Base-by-base conservation (phyloP, 2,797 vertebrate species). In the Eulemur rubriventer region DNA sequence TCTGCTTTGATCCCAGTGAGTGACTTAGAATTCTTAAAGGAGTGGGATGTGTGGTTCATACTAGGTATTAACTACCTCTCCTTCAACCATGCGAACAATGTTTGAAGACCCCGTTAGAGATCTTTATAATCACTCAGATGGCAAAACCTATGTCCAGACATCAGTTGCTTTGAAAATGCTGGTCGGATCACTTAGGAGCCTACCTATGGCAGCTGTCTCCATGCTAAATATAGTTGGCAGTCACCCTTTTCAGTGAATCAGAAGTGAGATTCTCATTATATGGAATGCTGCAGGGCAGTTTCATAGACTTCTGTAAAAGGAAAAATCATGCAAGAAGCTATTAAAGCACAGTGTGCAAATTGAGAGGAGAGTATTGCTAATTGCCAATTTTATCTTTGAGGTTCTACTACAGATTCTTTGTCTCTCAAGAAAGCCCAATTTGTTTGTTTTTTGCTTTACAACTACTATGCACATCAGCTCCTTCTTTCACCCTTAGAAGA, bases 341-440 rank as follows among this genome's bases (percentile, higher is more conserved):
- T 96, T 95, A 96, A 95, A 93, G 65, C 90, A 89, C 67, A 67
- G 67, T 96, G 85, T 92, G 55, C 63, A 97, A 95, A 96, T 89
- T 95, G 83, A 96, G 65, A 89, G 82, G 72, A 92, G 35, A 91
- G 43, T 90, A 78, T 82, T 80, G 63, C 75, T 97, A 92, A 95
- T 95, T 96, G 65, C 59, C 82, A 94, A 95, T 95, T 94, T 95
- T 38, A 17, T 95, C 75, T 94, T 95, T 96, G 93, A 96, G 86
- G 52, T 95, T 96, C 93, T 96, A 88, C 84, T 92, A 55, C 48
- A 97, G 65, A n/a, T 94, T 96, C 82, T 91, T 96, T 91, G 65
- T 93, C 92, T 96, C 84, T 95, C 83, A 91, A 69, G 46, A 93
- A 95, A 96, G 52, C n/a, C 80, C 89, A 95, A 91, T 97, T 94